Evolutionary conservation across 1,140 invertebrate species (phyloP).

Genomic region (Drosophila kohkoa): DNA sequence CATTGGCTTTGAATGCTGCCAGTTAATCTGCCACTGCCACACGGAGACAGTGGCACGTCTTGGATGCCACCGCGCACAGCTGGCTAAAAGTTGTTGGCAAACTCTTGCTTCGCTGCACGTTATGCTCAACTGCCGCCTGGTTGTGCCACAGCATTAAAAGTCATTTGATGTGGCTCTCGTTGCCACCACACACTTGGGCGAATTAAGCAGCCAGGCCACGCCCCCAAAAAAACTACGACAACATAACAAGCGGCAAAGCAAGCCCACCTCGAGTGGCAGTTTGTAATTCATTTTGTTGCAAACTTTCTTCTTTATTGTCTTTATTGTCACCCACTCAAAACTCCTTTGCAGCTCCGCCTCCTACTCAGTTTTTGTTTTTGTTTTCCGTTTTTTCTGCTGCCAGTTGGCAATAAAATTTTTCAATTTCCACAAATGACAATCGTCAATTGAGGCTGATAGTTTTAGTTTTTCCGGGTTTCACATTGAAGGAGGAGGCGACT

Average conservation of each 20-base stretch:
- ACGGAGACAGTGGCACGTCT: neutral
- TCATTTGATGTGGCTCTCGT: constrained; percentile 16
- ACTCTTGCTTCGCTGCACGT: constrained; percentile 1
- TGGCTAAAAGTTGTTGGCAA: constrained; percentile 4
- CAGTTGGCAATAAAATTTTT: constrained; percentile 42
- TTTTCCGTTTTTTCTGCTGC: neutral
- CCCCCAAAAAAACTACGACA: neutral
- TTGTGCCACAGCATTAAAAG: constrained; percentile 42
- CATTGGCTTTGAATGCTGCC: constrained; percentile 44
- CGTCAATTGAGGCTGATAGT: constrained; percentile 51
- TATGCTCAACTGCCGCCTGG: constrained; percentile 15
- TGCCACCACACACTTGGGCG: constrained; percentile 27
- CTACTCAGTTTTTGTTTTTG: neutral
- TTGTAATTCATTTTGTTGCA: constrained; percentile 48
- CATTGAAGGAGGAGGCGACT: neutral
- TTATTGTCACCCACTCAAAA: constrained; percentile 26
- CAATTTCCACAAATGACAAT: constrained; percentile 57
- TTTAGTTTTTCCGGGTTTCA: constrained; percentile 43
- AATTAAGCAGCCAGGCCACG: constrained; percentile 37
- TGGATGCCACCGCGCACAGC: neutral
- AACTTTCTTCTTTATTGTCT: constrained; percentile 34
- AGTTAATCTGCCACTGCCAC: constrained; percentile 35
- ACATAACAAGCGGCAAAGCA: neutral
- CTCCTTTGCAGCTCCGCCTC: neutral
- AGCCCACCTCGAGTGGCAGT: constrained; percentile 37